Conservation (phyloP, 2,888 invertebrate species). For the Cryptocephalus primarius region DNA sequence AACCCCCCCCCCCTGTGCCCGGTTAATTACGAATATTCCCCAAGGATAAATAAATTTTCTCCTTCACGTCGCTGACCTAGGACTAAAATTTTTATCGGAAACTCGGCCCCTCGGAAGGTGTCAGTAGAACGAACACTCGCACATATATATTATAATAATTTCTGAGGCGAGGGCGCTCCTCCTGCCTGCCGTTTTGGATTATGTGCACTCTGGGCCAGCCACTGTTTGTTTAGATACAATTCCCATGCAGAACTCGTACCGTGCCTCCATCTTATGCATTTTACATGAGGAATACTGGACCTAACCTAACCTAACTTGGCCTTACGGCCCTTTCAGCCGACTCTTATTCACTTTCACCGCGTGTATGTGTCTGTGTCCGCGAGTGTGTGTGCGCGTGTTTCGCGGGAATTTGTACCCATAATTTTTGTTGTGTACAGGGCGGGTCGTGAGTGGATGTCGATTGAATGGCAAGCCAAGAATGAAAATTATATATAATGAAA, state of each 20-base stretch:
- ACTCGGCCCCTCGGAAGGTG: slow-evolving; percentile 1
- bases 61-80: no score
- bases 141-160: slow-evolving; percentile 7
- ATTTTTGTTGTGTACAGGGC: no score
- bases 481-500: no score
- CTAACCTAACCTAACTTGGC: slow-evolving; percentile 39
- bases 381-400: neutral
- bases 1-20: no score
- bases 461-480: no score
- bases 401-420: no score
- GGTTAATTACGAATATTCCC: no score
- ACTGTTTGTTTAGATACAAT: slow-evolving; percentile 39
- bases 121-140: slow-evolving; percentile 6
- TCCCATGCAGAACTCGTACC: slow-evolving; percentile 39
- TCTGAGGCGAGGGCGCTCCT: slow-evolving; percentile 2
- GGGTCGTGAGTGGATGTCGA: no score
- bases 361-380: neutral
- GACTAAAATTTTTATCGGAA: no score
- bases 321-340: slow-evolving; percentile 21
- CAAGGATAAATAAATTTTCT: no score
- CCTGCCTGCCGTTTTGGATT: slow-evolving; percentile 3
- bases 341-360: slow-evolving; percentile 1
- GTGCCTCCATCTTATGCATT: slow-evolving; percentile 49
- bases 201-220: slow-evolving; percentile 8
- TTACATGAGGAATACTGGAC: slow-evolving; percentile 48